Percentiles rank a stretch among this genome's conserved stretches.
Evolutionary conservation across 2,888 invertebrate species (phyloP).

Genomic region (Saturnia japonica): DNA sequence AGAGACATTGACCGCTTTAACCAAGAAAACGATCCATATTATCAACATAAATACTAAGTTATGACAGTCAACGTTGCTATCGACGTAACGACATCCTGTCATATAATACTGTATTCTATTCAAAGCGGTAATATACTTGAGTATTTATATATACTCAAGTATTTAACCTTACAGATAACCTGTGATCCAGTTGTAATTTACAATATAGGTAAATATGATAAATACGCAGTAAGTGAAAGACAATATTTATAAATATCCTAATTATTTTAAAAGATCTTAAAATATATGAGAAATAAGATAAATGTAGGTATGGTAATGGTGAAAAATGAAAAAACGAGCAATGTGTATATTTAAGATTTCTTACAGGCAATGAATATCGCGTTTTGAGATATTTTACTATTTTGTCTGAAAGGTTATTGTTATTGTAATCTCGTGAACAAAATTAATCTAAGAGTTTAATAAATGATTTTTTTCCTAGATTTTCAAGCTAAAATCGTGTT

Average conservation of each 20-base stretch:
- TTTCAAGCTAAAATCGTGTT: too few relatives aligned
- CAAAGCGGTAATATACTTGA: not conserved
- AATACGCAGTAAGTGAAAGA: conserved; percentile 21
- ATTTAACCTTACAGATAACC: conserved; percentile 37
- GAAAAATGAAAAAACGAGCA: too few relatives aligned
- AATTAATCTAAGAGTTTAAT: too few relatives aligned
- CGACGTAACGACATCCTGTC: conserved; percentile 17
- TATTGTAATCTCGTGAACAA: too few relatives aligned
- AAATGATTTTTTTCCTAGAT: not conserved
- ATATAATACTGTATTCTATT: conserved; percentile 23
- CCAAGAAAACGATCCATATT: not conserved
- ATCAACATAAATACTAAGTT: conserved; percentile 3
- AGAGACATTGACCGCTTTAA: not conserved
- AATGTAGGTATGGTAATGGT: not conserved
- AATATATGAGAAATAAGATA: not conserved
- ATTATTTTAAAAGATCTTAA: not conserved
- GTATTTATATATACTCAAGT: conserved; percentile 9
- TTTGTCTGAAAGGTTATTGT: not conserved
- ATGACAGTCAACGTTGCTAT: not conserved
- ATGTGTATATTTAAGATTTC: not conserved
- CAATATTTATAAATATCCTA: conserved; percentile 6
- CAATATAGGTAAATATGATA: conserved; percentile 11
- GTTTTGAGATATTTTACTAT: not conserved
- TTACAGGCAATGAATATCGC: not conserved
- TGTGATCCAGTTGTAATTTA: conserved; percentile 17